Percentiles rank a stretch among this genome's conserved stretches.
phyloP scores from a whole-genome alignment of 37 sponge, comb jelly and placozoan species.

The Aphrocallistes beatrix region DNA sequence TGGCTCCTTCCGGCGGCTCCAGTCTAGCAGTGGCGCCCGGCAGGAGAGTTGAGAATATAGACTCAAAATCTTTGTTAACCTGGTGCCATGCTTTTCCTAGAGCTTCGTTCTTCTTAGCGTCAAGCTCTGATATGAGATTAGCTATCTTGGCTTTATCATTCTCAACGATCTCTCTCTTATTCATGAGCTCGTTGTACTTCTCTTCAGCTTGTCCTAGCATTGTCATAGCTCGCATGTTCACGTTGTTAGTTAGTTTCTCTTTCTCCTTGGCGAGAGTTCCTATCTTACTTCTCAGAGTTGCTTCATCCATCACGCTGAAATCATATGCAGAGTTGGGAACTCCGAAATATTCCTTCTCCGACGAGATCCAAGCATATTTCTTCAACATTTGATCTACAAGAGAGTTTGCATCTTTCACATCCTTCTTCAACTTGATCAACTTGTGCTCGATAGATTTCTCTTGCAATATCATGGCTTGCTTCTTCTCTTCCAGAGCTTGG shows the following conservation, averaged over 20 bases:
- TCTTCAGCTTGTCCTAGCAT: conserved; percentile 96
- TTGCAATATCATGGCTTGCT: conserved; percentile 30
- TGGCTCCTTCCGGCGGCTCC: conserved; percentile 66
- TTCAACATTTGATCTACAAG: conserved; percentile 59
- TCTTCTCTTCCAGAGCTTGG: conserved; percentile 46
- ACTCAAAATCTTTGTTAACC: conserved; percentile 94
- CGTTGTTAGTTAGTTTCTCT: conserved; percentile 73
- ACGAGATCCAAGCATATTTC: conserved; percentile 88
- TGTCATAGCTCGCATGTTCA: conserved; percentile 99
- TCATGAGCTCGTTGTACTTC: conserved; percentile 88
- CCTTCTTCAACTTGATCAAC: conserved; percentile 58
- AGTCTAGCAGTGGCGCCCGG: conserved; percentile 80
- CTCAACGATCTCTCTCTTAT: conserved; percentile 86
- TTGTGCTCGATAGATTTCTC: conserved; percentile 75
- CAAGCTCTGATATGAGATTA: conserved; percentile 70
- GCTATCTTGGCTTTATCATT: conserved; percentile 89
- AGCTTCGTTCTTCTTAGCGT: conserved; percentile 94
- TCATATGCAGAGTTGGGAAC: conserved; percentile 90
- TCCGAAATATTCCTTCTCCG: conserved; percentile 86
- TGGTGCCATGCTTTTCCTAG: conserved; percentile 59
- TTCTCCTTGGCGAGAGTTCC: background rate
- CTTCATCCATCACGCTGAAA: conserved; percentile 37
- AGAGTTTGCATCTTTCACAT: conserved; percentile 57
- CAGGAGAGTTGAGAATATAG: conserved; percentile 86
- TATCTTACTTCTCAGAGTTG: background rate